Conservation (phyloP, 2,888 invertebrate genomes). For the Cosmorhoe ocellata region DNA sequence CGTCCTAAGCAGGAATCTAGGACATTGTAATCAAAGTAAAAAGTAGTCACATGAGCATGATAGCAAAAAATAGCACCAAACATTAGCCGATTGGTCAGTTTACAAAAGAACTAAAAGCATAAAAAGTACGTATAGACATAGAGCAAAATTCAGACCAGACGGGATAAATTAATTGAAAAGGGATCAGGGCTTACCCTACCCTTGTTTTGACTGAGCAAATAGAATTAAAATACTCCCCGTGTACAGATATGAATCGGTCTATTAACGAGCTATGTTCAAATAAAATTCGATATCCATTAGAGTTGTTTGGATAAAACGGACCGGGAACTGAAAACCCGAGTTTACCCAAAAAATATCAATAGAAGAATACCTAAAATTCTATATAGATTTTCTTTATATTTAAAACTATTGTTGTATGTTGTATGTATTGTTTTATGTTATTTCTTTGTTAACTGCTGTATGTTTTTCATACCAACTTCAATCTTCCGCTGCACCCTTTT, state of each 20-base stretch:
- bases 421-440: no score
- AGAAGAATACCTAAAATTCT: not conserved
- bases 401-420: no score
- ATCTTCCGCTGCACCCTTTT: no score
- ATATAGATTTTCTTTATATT: no score
- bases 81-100: no score
- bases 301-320: slow-evolving; percentile 3
- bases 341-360: not conserved
- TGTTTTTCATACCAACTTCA: no score
- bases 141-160: slow-evolving; percentile 47
- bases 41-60: no score
- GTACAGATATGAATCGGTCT: slow-evolving; percentile 62
- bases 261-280: slow-evolving; percentile 55
- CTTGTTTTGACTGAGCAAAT: slow-evolving; percentile 74
- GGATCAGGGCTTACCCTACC: slow-evolving; percentile 62
- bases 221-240: slow-evolving; percentile 69
- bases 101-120: not conserved
- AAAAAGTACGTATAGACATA: slow-evolving; percentile 30
- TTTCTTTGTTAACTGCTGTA: no score
- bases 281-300: slow-evolving; percentile 46
- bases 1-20: no score
- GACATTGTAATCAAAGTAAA: no score
- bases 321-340: not conserved
- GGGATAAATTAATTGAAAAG: slow-evolving; percentile 69
- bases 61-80: no score